Evolutionary conservation across 2,113 vertebrate genomes (phyloP).

Genomic region (Seriola dumerili): DNA sequence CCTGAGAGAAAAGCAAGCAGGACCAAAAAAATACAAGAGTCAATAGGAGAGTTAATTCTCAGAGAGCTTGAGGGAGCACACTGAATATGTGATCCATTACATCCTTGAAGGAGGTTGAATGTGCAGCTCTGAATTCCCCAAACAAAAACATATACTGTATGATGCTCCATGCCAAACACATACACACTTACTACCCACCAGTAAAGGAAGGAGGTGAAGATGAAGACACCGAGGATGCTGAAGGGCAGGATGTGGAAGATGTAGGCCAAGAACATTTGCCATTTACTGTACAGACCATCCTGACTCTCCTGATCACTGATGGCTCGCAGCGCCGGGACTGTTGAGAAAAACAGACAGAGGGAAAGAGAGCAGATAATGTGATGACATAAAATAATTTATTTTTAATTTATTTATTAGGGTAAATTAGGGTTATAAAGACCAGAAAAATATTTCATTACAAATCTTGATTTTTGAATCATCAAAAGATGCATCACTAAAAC

Average conservation of each 20-base stretch:
- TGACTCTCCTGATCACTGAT: slow-evolving; percentile 95
- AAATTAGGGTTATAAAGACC: too few relatives aligned
- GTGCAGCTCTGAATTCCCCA: fast-evolving
- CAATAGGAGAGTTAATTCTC: neutral
- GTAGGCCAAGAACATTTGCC: slow-evolving; percentile 97
- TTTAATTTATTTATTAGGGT: too few relatives aligned
- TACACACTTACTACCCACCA: slow-evolving; percentile 85
- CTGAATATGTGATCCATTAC: too few relatives aligned
- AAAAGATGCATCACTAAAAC: too few relatives aligned
- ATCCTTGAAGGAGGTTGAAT: neutral
- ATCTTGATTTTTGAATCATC: too few relatives aligned
- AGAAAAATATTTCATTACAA: too few relatives aligned
- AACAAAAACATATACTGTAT: neutral
- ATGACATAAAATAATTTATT: neutral
- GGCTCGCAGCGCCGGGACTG: slow-evolving; percentile 91
- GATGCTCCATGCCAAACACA: neutral
- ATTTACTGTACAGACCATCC: slow-evolving; percentile 94
- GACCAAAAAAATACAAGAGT: neutral
- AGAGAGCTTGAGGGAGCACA: neutral
- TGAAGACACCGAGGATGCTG: slow-evolving; percentile 88
- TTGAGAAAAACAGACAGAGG: neutral
- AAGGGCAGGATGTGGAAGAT: slow-evolving; percentile 93
- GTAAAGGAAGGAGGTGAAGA: slow-evolving; percentile 92
- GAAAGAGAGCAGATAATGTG: neutral
- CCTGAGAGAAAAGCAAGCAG: slow-evolving; percentile 79